Conservation (phyloP, 2,113 vertebrate genomes). For the Xiphophorus hellerii region DNA sequence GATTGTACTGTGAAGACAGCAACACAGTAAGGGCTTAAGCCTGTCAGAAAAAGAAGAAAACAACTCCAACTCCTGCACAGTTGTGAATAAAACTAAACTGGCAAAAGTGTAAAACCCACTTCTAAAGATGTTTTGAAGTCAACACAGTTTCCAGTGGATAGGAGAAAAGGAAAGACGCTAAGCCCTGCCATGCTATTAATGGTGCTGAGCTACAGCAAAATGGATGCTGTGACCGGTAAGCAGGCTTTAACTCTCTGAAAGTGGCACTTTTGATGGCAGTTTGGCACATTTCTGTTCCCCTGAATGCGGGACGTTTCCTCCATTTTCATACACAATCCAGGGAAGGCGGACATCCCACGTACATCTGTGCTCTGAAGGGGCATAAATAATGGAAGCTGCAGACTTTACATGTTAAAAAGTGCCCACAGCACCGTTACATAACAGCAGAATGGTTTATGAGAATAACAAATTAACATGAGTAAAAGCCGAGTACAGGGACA, state of each 20-base stretch:
- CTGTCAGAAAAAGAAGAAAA: no score
- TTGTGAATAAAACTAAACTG: conserved; percentile 15
- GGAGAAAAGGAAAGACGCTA: conserved; percentile 50
- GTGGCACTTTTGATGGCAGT: conserved; percentile 57
- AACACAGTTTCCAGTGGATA: conserved; percentile 59
- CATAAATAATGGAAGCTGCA: conserved; percentile 70
- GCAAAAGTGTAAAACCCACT: conserved; percentile 35
- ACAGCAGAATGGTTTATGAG: conserved; percentile 59
- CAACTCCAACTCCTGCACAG: neutral
- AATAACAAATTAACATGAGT: conserved; percentile 56
- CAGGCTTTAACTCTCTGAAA: conserved; percentile 54
- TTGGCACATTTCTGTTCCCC: conserved; percentile 46
- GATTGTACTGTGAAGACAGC: no score
- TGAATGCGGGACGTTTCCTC: conserved; percentile 50
- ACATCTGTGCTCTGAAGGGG: conserved; percentile 60
- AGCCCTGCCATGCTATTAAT: conserved; percentile 47
- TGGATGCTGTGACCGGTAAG: conserved; percentile 56
- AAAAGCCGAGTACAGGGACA: conserved; percentile 26
- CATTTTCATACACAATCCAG: conserved; percentile 56
- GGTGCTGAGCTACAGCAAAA: conserved; percentile 41
- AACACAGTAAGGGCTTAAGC: neutral
- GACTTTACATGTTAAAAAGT: conserved; percentile 63
- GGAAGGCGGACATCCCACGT: conserved; percentile 42
- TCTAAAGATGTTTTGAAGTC: conserved; percentile 49
- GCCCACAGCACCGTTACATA: conserved; percentile 58